Percentiles rank a stretch among this genome's conserved stretches.
phyloP scores from a whole-genome alignment of 2,113 vertebrate species.

The Baryphthengus martii region DNA sequence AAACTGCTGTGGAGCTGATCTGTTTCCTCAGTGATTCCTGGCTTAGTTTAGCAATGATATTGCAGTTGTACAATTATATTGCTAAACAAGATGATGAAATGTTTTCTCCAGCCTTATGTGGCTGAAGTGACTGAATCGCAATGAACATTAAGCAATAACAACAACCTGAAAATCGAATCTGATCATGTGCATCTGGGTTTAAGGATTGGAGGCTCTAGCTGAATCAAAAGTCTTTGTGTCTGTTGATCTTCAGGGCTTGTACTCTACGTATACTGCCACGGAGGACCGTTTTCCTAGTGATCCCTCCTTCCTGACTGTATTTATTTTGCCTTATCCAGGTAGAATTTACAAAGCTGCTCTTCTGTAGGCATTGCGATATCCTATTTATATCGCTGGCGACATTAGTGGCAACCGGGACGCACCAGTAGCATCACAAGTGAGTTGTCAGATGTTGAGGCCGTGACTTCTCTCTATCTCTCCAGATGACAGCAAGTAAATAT shows the following conservation, averaged over 20 bases:
- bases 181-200: background rate
- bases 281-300: background rate
- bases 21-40: background rate
- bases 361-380: background rate
- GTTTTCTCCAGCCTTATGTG: background rate
- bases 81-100: background rate
- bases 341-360: background rate
- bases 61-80: background rate
- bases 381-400: background rate
- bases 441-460: constrained; percentile 43
- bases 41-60: background rate
- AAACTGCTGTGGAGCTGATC: background rate
- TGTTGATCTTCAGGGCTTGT: background rate
- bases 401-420: background rate
- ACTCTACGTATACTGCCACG: background rate
- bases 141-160: background rate
- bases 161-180: background rate
- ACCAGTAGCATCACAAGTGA: background rate
- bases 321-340: background rate
- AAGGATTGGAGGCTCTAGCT: background rate
- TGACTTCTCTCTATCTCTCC: constrained; percentile 46
- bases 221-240: background rate
- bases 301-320: background rate
- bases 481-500: constrained; percentile 64
- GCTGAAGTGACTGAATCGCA: background rate